A percentile compares a stretch with the other conserved stretches of the same genome.
These are phyloP conservation scores for Pinna nobilis DNA, from an alignment of 1,140 invertebrate species.

Conservation along the genomic window DNA sequence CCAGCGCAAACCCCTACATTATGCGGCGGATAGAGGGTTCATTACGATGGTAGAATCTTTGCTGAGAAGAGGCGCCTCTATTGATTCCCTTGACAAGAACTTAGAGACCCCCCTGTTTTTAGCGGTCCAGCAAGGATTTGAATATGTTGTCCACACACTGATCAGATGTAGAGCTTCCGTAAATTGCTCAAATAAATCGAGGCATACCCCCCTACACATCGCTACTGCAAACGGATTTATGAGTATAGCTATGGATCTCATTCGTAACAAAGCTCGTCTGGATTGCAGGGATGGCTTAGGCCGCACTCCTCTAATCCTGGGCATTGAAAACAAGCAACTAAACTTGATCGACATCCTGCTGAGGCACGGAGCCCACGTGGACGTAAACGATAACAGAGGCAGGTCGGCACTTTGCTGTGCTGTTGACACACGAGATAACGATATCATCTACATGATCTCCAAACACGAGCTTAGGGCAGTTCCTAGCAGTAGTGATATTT, in stretches of 20 bases:
- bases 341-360: conserved; percentile 21
- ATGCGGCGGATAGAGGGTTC: conserved; percentile 30
- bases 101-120: conserved; percentile 34
- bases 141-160: conserved; percentile 23
- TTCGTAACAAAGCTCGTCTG: conserved; percentile 6
- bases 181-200: conserved; percentile 14
- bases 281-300: conserved; percentile 31
- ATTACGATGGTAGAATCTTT: conserved; percentile 24
- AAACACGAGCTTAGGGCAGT: conserved; percentile 25
- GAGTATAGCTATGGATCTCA: conserved; percentile 17
- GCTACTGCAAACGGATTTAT: conserved; percentile 21
- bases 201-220: conserved; percentile 35
- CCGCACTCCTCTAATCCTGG: conserved; percentile 28
- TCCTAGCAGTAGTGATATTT: conserved; percentile 11
- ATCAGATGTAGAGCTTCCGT: conserved; percentile 27
- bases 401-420: conserved; percentile 33
- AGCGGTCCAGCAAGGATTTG: conserved; percentile 26
- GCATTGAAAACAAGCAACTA: conserved; percentile 21
- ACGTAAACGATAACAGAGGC: conserved; percentile 6
- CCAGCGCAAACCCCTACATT: conserved; percentile 34
- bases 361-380: conserved; percentile 13
- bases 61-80: conserved; percentile 21
- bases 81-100: conserved; percentile 33
- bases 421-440: conserved; percentile 17
- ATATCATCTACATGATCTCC: conserved; percentile 22